These are phyloP conservation scores for Pterophyllum scalare DNA, from an alignment of 2,113 vertebrate genomes.

Conservation along the genomic window DNA sequence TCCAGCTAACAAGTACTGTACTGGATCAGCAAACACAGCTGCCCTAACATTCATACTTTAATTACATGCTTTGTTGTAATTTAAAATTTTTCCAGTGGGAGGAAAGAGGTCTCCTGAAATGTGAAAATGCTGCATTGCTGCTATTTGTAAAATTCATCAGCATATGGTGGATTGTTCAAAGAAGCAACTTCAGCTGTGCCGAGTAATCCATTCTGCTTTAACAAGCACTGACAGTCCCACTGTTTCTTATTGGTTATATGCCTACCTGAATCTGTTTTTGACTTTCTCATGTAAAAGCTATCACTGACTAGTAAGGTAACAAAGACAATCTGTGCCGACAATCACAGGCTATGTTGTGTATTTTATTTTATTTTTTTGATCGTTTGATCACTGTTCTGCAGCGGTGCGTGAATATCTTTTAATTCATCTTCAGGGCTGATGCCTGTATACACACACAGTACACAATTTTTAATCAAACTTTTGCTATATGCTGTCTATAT, in stretches of 20 bases:
- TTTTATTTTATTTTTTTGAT: not conserved
- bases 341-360: not conserved
- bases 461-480: not conserved
- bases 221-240: not conserved
- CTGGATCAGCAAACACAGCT: constrained; percentile 41
- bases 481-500: not conserved
- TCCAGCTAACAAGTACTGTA: constrained; percentile 16
- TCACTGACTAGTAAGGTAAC: not conserved
- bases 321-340: not conserved
- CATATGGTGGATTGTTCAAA: constrained; percentile 8
- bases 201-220: constrained; percentile 3
- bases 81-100: constrained; percentile 25
- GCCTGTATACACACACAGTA: not conserved
- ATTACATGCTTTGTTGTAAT: constrained; percentile 27
- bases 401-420: not conserved
- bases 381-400: not conserved
- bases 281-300: not conserved
- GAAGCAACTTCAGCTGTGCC: not conserved
- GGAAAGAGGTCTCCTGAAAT: constrained; percentile 31
- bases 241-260: constrained; percentile 2
- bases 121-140: constrained; percentile 47
- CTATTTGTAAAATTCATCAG: constrained; percentile 35
- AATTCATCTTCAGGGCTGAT: not conserved
- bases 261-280: not conserved
- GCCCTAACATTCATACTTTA: constrained; percentile 43